A percentile compares a stretch with the other conserved stretches of the same genome.
Evolutionary conservation across 1,140 invertebrate genomes (phyloP).

Genomic region (Dendrolimus kikuchii): DNA sequence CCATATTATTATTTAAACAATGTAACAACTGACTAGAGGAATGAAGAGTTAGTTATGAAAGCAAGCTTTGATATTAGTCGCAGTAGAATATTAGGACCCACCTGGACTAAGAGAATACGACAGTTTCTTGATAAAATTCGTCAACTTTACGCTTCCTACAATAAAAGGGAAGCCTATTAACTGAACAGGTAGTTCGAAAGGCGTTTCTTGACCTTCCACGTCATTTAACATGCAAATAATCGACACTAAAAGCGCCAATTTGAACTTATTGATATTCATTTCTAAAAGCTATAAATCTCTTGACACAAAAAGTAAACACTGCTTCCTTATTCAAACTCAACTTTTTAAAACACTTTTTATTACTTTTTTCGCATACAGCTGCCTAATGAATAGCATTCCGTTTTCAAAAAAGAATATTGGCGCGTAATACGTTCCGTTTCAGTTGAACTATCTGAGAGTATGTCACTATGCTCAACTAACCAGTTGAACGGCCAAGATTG

Average conservation of each 20-base stretch:
- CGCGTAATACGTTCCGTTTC: not conserved
- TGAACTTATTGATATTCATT: not conserved
- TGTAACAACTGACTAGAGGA: too few relatives aligned
- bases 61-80: too few relatives aligned
- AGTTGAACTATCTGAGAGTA: constrained; percentile 9
- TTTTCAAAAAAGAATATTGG: not conserved
- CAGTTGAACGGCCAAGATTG: constrained; percentile 24
- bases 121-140: constrained; percentile 87
- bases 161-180: constrained; percentile 87
- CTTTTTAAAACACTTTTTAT: too few relatives aligned
- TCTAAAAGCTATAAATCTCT: too few relatives aligned
- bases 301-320: too few relatives aligned
- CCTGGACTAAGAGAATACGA: constrained; percentile 86
- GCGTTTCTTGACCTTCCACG: constrained; percentile 36
- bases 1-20: too few relatives aligned
- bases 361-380: too few relatives aligned
- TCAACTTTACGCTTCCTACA: constrained; percentile 81
- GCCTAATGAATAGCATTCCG: too few relatives aligned
- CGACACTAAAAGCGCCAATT: not conserved
- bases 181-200: constrained; percentile 84
- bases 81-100: constrained; percentile 67
- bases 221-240: constrained; percentile 25
- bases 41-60: too few relatives aligned
- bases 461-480: constrained; percentile 11
- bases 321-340: too few relatives aligned